Base-by-base conservation (phyloP, 2,888 invertebrate genomes). In the Pterostichus niger region DNA sequence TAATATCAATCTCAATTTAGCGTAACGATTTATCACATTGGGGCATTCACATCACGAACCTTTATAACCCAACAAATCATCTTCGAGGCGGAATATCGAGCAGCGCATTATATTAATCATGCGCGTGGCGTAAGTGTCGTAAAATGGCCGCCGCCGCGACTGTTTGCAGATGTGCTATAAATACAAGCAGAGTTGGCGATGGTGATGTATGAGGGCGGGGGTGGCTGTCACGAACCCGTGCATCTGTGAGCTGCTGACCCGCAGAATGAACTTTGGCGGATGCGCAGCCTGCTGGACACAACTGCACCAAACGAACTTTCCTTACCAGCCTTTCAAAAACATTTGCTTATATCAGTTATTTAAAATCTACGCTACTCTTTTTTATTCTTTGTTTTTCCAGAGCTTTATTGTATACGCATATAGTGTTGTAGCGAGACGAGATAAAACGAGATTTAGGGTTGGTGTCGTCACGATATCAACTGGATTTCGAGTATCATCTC, bases 1-100 rank as follows among this genome's bases (percentile, higher is more conserved):
- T 75, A 82, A 82, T 61, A 82, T 82, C 82, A 82, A 82, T 82
- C 82, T 82, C 82, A 82, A 82, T 82, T 82, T 82, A 82, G 35
- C 56, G 75, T 75, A 15, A 75, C 79, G 68, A 40, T 79, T 79
- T 75, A 82, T 82, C 73, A 82, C 35, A 31, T n/a, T 31, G 46
- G 35, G 31, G 59, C 46, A 82, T 73, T 81, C 71, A 81, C 15
- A 81, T 81, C 71, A 71, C 73, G 81, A 52, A 71, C 73, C 59
- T 24, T 54, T 71, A 81, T 56, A 56, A 54, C 56, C 71, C n/a
- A 46, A 75, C 75, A 75, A 75, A 75, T 75, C 75, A 75, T 75
- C 52, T 44, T 59, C 40, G 61, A 56, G 78, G 40, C 40, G 61
- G 40, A 35, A 11, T 46, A 59, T 46, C 40, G 78, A 59, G 24